Percentiles rank a stretch among this genome's conserved stretches.
phyloP scores from a whole-genome alignment of 2,113 vertebrate genomes.

The Panthera leo region DNA sequence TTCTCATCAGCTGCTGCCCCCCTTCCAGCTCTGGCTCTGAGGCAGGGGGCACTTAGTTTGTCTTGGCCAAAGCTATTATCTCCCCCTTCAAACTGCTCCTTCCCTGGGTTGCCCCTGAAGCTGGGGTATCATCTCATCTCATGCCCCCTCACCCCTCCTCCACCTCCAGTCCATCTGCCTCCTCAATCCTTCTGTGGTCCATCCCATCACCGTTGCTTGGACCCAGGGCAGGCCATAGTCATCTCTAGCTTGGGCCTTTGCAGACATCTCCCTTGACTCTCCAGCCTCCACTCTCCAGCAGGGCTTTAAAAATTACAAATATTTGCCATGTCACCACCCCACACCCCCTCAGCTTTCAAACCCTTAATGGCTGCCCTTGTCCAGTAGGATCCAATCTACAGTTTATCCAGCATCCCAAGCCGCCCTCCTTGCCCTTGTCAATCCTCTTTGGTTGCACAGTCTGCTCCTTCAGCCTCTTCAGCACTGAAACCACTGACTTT shows the following conservation, averaged over 20 bases:
- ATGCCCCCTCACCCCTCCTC: too few relatives aligned
- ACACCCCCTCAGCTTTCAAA: not conserved
- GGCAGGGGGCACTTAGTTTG: not conserved
- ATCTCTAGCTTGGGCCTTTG: not conserved
- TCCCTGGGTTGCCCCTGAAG: not conserved
- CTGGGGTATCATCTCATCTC: not conserved
- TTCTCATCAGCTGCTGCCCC: not conserved
- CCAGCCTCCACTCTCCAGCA: not conserved
- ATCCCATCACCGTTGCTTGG: not conserved
- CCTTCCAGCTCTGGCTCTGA: not conserved
- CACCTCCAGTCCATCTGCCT: not conserved
- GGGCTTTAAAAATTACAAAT: not conserved
- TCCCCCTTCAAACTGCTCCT: not conserved
- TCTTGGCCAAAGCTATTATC: not conserved
- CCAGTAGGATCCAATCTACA: not conserved
- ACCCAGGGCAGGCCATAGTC: not conserved
- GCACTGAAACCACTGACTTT: not conserved
- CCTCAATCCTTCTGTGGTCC: not conserved
- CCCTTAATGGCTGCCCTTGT: not conserved
- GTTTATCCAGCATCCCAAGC: not conserved
- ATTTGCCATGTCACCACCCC: not conserved
- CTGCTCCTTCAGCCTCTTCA: not conserved
- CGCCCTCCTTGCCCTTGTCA: not conserved
- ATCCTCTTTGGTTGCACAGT: not conserved
- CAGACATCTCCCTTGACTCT: not conserved